Conservation (phyloP, 2,113 vertebrate species). For the Datnioides undecimradiatus region DNA sequence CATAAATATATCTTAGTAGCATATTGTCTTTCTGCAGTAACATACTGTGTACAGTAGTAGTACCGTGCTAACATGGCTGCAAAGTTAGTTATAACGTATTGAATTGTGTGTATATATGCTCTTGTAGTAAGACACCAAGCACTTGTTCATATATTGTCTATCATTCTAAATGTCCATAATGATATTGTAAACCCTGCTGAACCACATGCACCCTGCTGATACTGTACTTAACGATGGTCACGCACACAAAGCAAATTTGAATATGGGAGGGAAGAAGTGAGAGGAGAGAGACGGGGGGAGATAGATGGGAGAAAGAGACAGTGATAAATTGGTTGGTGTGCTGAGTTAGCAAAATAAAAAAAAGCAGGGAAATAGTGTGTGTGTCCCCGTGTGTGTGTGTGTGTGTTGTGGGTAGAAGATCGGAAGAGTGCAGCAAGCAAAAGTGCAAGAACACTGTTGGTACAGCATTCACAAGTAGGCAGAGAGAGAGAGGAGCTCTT, state of each 20-base stretch:
- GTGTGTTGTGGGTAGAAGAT: conserved; percentile 11
- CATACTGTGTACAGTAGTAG: no score
- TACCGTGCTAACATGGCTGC: no score
- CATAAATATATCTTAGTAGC: no score
- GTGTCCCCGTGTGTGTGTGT: conserved; percentile 26
- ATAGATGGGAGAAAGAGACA: not conserved
- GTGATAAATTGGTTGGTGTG: conserved; percentile 57
- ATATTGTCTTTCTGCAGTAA: no score
- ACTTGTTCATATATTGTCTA: not conserved
- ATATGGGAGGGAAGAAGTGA: not conserved
- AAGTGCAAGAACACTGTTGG: not conserved
- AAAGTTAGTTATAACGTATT: not conserved
- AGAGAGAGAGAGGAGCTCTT: not conserved
- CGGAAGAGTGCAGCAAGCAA: conserved; percentile 8
- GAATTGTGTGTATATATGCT: not conserved
- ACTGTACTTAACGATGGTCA: not conserved
- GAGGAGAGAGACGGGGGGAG: not conserved
- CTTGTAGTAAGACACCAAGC: not conserved
- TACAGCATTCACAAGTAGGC: not conserved
- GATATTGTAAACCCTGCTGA: not conserved
- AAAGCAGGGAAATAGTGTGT: conserved; percentile 22
- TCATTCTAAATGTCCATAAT: not conserved
- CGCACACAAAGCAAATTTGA: not conserved
- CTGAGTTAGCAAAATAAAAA: conserved; percentile 63
- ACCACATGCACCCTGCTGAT: not conserved